Base-by-base conservation (phyloP, 2,113 vertebrate species). In the Falcunculus frontatus region DNA sequence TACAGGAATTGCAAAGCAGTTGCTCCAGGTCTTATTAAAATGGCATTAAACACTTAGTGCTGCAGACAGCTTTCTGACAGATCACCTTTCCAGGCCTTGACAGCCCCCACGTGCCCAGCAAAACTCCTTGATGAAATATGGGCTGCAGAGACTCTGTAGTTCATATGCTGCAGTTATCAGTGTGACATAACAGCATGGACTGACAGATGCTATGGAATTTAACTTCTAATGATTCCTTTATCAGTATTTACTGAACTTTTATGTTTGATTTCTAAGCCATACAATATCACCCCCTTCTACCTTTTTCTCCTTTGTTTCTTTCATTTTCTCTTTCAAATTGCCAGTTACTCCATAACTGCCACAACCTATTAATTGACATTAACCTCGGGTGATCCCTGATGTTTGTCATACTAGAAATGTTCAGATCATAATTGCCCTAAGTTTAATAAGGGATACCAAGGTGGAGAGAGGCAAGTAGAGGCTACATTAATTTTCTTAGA, bases 391-490 rank as follows among this genome's bases (percentile, higher is more conserved):
- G 72, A 91, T 92, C 87, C n/a, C 23, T 67, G 35, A 80, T 85
- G 50, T 94, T 95, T 94, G 57, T 81, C 83, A 79, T 89, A 89
- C 56, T 90, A 69, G 93, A 90, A 95, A 56, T 65, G 29, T 94
- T 96, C 78, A 84, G 81, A 91, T 84, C 6, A 3, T 79, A 92
- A 88, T 83, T 84, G 84, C 84, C 73, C 72, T 88, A 75, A 83
- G 74, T 94, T 90, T 89, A 96, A 96, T 91, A 96, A 92, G 64
- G 92, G 52, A 94, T 91, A 89, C 9, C 39, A 92, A 96, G 79
- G 87, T 80, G 84, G 65, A 95, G 17, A 77, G 65, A 88, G 32
- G 39, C 41, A 91, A 91, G 86, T 37, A 74, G 56, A 90, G 25
- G 47, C 60, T 88, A 84, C 78, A 73, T 91, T 72, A 90, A 91